Conservation (phyloP, 2,113 vertebrate genomes). For the Ondatra zibethicus region DNA sequence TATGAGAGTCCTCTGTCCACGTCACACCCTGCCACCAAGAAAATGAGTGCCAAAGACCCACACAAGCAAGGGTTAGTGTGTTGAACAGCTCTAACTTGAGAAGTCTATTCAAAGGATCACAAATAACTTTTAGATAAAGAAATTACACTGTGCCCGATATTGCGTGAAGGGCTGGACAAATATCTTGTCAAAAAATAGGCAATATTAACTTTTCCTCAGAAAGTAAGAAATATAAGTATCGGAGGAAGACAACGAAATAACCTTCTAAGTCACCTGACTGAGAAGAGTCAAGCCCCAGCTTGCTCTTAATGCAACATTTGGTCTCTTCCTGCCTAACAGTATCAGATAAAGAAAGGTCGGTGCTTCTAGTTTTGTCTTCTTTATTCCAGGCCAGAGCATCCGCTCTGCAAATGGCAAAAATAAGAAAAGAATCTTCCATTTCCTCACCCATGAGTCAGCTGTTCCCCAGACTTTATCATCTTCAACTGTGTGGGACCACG, state of each 20-base stretch:
- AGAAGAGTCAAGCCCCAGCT: neutral
- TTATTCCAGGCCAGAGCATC: constrained; percentile 41
- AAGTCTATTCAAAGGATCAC: neutral
- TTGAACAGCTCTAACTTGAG: neutral
- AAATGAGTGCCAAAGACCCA: neutral
- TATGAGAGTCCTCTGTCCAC: neutral
- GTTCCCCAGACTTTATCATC: constrained; percentile 41
- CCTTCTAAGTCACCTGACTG: neutral
- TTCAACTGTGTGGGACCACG: neutral
- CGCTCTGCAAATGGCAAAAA: constrained; percentile 52
- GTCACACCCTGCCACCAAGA: neutral
- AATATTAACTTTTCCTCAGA: no score
- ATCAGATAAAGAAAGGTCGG: neutral
- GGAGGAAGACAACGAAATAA: no score
- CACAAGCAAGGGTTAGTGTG: neutral
- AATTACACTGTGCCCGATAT: neutral
- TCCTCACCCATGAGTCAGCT: constrained; percentile 16
- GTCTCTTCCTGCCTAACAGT: neutral
- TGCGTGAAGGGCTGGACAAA: neutral
- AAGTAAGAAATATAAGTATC: neutral
- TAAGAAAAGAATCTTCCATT: constrained; percentile 61
- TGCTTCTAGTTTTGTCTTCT: neutral
- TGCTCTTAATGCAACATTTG: neutral
- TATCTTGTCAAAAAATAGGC: neutral
- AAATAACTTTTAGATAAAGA: neutral